phyloP scores from a whole-genome alignment of 2,113 vertebrate genomes.

The Gavia stellata region DNA sequence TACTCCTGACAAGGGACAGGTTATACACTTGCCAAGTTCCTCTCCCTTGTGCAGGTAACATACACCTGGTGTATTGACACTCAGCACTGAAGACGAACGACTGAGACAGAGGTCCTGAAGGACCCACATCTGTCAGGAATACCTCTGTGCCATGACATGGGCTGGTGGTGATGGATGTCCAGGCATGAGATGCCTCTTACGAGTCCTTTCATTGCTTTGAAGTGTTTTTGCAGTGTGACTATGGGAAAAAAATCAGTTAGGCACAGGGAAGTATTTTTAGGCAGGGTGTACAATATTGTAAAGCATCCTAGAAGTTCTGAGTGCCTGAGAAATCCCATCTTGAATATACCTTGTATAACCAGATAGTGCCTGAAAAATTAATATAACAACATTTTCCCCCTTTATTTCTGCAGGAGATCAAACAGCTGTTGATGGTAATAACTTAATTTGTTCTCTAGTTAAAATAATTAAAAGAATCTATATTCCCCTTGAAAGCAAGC shows the following conservation, averaged over 20 bases:
- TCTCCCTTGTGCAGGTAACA: not conserved
- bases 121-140: not conserved
- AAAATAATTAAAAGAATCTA: not conserved
- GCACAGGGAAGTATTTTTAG: not conserved
- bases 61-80: not conserved
- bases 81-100: not conserved
- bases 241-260: not conserved
- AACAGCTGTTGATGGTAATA: constrained; percentile 50
- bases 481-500: not conserved
- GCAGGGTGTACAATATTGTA: not conserved
- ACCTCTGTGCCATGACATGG: not conserved
- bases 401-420: constrained; percentile 21
- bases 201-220: constrained; percentile 17
- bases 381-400: not conserved
- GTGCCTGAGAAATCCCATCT: not conserved
- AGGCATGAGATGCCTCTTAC: not conserved
- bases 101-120: not conserved
- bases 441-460: constrained; percentile 47
- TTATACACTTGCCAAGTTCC: not conserved
- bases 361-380: constrained; percentile 48
- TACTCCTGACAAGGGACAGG: not conserved
- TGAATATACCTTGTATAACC: constrained; percentile 13
- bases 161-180: not conserved
- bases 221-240: constrained; percentile 7
- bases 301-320: constrained; percentile 21